phyloP scores from a whole-genome alignment of 2,888 invertebrate genomes.

The Synanthedon vespiformis region DNA sequence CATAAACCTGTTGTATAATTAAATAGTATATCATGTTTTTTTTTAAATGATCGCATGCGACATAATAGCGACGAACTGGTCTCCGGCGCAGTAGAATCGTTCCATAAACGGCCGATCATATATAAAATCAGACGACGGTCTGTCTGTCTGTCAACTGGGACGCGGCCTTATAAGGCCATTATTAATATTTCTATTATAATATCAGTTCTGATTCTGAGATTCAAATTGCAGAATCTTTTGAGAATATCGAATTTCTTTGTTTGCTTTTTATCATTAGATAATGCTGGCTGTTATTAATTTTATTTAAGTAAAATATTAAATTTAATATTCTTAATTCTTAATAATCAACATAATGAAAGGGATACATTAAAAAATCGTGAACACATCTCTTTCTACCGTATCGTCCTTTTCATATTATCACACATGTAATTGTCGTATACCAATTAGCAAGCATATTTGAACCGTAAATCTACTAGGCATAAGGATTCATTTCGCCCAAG shows the following conservation, averaged over 20 bases:
- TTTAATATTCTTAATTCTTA: slow-evolving; percentile 48
- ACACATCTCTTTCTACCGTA: slow-evolving; percentile 33
- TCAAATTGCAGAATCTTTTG: slow-evolving; percentile 21
- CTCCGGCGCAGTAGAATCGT: slow-evolving; percentile 3
- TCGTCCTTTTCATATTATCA: slow-evolving; percentile 29
- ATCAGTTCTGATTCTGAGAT: not conserved
- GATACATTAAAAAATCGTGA: slow-evolving; percentile 51
- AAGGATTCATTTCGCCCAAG: slow-evolving; percentile 43
- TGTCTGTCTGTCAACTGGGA: slow-evolving; percentile 33
- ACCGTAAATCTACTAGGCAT: slow-evolving; percentile 23
- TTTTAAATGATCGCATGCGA: not conserved
- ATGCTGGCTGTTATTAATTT: too few relatives aligned
- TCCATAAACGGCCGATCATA: slow-evolving; percentile 17
- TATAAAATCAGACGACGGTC: slow-evolving; percentile 23
- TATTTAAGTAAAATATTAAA: slow-evolving; percentile 7
- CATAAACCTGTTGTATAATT: not conserved
- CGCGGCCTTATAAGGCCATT: slow-evolving; percentile 38
- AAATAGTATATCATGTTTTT: not conserved
- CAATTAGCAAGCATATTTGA: slow-evolving; percentile 47
- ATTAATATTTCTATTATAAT: slow-evolving; percentile 26
- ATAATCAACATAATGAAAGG: slow-evolving; percentile 52
- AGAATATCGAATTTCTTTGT: slow-evolving; percentile 27
- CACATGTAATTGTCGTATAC: slow-evolving; percentile 47
- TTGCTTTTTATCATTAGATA: not conserved
- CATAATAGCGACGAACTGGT: not conserved